phyloP scores from a whole-genome alignment of 2,888 invertebrate species.

The Ophraella communa region DNA sequence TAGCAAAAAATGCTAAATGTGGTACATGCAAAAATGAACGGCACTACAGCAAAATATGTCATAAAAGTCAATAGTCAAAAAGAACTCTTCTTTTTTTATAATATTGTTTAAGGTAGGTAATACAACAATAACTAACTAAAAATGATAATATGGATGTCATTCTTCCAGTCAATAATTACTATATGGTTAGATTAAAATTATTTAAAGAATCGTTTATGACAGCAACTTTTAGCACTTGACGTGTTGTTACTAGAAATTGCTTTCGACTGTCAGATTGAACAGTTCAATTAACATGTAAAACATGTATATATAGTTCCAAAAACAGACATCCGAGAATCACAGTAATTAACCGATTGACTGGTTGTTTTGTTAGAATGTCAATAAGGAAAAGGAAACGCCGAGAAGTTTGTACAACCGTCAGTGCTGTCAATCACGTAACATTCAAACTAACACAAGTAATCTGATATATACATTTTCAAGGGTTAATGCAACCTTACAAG shows the following conservation, averaged over 20 bases:
- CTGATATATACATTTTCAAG: conserved; percentile 3
- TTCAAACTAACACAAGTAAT: not conserved
- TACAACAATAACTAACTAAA: too few species aligned
- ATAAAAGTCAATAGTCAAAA: too few species aligned
- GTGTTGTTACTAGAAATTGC: not conserved
- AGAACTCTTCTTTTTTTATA: too few species aligned
- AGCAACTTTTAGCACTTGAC: not conserved
- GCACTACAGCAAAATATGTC: too few species aligned
- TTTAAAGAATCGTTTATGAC: not conserved
- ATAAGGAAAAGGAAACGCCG: conserved; percentile 20
- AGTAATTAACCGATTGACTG: conserved; percentile 19
- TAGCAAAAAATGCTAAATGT: too few species aligned
- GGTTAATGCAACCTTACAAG: not conserved
- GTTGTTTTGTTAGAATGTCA: conserved; percentile 24
- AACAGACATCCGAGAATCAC: conserved; percentile 10
- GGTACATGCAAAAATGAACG: too few species aligned
- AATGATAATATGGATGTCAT: too few species aligned
- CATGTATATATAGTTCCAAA: not conserved
- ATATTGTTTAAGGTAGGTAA: too few species aligned
- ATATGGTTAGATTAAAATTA: not conserved
- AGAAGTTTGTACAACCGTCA: conserved; percentile 19
- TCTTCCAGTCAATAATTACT: too few species aligned
- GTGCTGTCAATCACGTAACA: conserved; percentile 13
- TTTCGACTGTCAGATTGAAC: not conserved
- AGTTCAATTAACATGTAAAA: not conserved